Conservation (phyloP, 2,113 vertebrate species). For the Tyrannus savana region DNA sequence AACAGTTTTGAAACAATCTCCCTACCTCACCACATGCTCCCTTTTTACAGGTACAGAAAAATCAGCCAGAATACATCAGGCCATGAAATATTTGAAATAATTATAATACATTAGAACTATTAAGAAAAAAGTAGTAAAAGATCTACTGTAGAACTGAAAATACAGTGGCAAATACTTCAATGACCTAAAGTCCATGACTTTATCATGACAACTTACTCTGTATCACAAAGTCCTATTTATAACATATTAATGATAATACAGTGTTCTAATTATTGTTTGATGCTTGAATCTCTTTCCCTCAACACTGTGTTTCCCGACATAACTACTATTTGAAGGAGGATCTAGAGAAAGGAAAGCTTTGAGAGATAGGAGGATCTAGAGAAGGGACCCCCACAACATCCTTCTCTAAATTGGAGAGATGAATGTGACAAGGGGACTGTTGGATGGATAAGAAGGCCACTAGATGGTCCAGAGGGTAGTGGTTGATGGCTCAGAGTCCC, state of each 20-base stretch:
- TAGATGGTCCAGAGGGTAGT: neutral
- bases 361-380: neutral
- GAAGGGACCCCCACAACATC: neutral
- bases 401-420: neutral
- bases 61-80: neutral
- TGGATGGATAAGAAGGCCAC: neutral
- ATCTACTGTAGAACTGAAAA: neutral
- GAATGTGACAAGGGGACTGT: neutral
- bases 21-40: neutral
- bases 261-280: neutral
- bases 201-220: neutral
- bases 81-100: neutral
- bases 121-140: neutral
- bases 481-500: neutral
- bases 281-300: neutral
- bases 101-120: neutral
- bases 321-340: neutral
- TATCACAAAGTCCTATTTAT: neutral
- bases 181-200: neutral
- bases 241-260: neutral
- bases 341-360: neutral
- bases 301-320: neutral
- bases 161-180: neutral
- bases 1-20: constrained; percentile 15
- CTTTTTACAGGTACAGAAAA: neutral